These are phyloP conservation scores for Rhorus exstirpatorius DNA, from an alignment of 2,888 invertebrate species.

Conservation along the genomic window DNA sequence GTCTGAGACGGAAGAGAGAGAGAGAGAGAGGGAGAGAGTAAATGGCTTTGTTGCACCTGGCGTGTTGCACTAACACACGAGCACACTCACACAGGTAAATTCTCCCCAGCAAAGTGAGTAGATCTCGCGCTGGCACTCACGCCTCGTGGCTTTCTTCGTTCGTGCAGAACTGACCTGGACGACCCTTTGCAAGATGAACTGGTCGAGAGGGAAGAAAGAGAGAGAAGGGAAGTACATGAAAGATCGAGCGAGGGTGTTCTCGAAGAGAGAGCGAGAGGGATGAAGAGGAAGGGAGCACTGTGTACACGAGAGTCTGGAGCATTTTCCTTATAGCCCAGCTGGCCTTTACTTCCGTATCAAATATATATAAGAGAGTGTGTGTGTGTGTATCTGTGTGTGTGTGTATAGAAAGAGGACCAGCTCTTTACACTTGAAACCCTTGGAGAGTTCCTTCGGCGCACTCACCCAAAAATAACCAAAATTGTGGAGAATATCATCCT, in stretches of 20 bases:
- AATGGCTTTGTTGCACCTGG: slow-evolving; percentile 61
- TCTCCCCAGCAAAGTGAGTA: slow-evolving; percentile 49
- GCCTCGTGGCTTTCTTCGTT: slow-evolving; percentile 51
- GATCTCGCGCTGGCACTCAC: slow-evolving; percentile 51
- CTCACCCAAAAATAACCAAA: slow-evolving; percentile 63
- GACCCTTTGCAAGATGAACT: slow-evolving; percentile 33
- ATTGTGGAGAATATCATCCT: slow-evolving; percentile 57
- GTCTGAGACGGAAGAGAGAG: slow-evolving; percentile 11
- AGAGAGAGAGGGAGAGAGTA: neutral
- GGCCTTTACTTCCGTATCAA: slow-evolving; percentile 54
- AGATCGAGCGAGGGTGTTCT: slow-evolving; percentile 39
- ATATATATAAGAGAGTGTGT: slow-evolving; percentile 11
- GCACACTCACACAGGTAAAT: slow-evolving; percentile 21
- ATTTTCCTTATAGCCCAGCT: slow-evolving; percentile 59
- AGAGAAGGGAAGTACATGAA: slow-evolving; percentile 23
- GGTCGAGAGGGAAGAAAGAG: neutral
- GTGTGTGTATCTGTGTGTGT: too few species aligned
- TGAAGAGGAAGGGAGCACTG: slow-evolving; percentile 26
- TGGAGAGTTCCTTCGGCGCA: slow-evolving; percentile 30
- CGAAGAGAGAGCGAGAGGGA: slow-evolving; percentile 33
- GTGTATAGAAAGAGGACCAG: slow-evolving; percentile 11
- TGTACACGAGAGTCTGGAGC: slow-evolving; percentile 40
- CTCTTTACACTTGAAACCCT: slow-evolving; percentile 52
- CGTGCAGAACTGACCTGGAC: slow-evolving; percentile 55
- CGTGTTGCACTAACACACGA: slow-evolving; percentile 28